A percentile compares a stretch with the other conserved stretches of the same genome.
Evolutionary conservation across 1,140 invertebrate species (phyloP).

Genomic region (Reticulitermes speratus): DNA sequence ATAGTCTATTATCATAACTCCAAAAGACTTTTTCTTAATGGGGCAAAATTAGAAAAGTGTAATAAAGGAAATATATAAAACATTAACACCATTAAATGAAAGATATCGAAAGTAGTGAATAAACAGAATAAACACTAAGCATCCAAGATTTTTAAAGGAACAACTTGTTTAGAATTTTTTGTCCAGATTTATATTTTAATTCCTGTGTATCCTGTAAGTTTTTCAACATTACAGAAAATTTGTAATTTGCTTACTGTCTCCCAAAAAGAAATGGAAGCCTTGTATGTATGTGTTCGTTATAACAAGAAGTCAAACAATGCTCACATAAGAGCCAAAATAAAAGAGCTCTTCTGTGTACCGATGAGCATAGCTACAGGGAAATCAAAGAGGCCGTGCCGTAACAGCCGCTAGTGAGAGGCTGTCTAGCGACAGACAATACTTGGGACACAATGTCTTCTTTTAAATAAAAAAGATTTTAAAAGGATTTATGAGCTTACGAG

Average conservation of each 20-base stretch:
- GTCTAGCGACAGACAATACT: not conserved
- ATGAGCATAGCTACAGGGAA: not conserved
- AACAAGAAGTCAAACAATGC: not conserved
- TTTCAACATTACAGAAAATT: not conserved
- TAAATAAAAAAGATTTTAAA: not conserved
- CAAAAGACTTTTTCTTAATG: no score
- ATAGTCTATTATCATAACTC: no score
- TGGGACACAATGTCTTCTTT: not conserved
- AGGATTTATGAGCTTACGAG: not conserved
- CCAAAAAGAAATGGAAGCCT: not conserved
- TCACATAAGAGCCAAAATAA: not conserved
- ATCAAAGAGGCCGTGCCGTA: not conserved
- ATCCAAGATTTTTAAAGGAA: no score
- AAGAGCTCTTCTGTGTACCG: not conserved
- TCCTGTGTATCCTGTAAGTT: not conserved
- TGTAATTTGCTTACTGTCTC: not conserved
- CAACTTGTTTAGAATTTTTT: no score
- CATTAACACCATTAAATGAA: no score
- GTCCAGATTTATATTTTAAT: no score
- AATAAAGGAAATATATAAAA: no score
- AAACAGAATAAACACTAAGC: no score
- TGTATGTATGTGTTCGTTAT: not conserved
- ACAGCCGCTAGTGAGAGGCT: no score
- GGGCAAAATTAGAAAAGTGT: no score
- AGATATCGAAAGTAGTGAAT: no score